Evolutionary conservation across 2,113 vertebrate species (phyloP), one percentile per base, ranked within the genome.

Genomic region (Pluvialis apricaria): DNA sequence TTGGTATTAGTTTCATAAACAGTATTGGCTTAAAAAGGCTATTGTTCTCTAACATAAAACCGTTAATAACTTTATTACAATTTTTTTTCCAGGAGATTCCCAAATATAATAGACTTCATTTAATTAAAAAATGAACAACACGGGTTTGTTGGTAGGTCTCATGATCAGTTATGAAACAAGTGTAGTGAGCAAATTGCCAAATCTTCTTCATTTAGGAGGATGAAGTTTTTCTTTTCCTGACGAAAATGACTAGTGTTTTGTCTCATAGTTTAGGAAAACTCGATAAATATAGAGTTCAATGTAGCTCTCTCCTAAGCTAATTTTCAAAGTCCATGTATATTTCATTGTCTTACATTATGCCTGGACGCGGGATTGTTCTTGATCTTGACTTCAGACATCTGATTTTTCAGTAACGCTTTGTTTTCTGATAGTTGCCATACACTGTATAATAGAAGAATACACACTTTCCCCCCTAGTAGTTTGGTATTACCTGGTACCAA

Each of bases 101-200:
- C 68, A 94, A 88, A 73, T 77, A 87, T 61, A 95, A 90, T 80
- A 62, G 90, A 77, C 62, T 69, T 86, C 5, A 81, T 93, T 90
- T 95, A 88, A 93, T 92, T 84, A 65, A 93, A 92, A 89, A 72
- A 72, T 31, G 4, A 79, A 79, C 69, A 84, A 47, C 49, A 44
- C 4, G 22, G 31, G 26, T 45, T 96, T 94, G 57, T 95, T 75
- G 81, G 62, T 70, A 36, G 45, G 28, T 92, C 72, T 88, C 40
- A 68, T 71, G 72, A 78, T 75, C 45, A 24, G 42, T 86, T 86
- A 86, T 12, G 34, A 90, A 93, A 86, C 52, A 84, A 78, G 31
- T 64, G 14, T 87, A 64, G 29, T 2, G 4, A 96, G 38, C n/a
- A 91, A 76, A 83, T 44, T 83, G 62, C 44, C 36, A n/a, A 25